Conservation (phyloP, 2,797 vertebrate species). For the Leptoclinus maculatus region DNA sequence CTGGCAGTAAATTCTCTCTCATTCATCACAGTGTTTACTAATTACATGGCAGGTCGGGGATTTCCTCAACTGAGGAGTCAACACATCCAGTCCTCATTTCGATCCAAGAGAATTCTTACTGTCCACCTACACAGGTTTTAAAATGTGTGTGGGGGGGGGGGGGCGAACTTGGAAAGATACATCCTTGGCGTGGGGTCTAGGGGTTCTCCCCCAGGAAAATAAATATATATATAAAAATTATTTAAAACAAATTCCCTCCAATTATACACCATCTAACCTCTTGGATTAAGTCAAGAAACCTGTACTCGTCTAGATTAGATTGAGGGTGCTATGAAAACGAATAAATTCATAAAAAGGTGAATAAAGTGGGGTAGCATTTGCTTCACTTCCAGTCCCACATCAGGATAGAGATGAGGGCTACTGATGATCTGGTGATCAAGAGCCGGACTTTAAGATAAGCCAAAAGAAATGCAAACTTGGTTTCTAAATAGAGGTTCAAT, state of each 20-base stretch:
- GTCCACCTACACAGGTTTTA: not conserved
- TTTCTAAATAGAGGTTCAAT: no score
- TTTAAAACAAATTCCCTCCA: no score
- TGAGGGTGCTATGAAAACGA: not conserved
- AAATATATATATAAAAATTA: no score
- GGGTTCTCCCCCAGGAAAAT: no score
- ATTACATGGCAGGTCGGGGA: slow-evolving; percentile 60
- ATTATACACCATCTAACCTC: not conserved
- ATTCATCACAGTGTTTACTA: slow-evolving; percentile 66
- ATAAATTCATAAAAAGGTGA: not conserved
- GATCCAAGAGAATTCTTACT: not conserved
- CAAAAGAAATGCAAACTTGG: no score
- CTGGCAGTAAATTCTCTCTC: slow-evolving; percentile 51
- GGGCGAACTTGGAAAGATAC: not conserved
- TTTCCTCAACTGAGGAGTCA: slow-evolving; percentile 53
- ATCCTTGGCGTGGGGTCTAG: no score
- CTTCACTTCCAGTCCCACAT: not conserved
- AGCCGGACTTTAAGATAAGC: no score
- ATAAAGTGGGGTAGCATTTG: not conserved
- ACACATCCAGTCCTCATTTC: slow-evolving; percentile 32
- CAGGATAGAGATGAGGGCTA: not conserved
- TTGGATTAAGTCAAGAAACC: not conserved
- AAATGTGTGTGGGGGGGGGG: not conserved
- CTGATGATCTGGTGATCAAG: no score
- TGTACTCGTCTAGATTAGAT: not conserved